Base-by-base conservation (phyloP, 2,113 vertebrate genomes). In the Thryonomys swinderianus region DNA sequence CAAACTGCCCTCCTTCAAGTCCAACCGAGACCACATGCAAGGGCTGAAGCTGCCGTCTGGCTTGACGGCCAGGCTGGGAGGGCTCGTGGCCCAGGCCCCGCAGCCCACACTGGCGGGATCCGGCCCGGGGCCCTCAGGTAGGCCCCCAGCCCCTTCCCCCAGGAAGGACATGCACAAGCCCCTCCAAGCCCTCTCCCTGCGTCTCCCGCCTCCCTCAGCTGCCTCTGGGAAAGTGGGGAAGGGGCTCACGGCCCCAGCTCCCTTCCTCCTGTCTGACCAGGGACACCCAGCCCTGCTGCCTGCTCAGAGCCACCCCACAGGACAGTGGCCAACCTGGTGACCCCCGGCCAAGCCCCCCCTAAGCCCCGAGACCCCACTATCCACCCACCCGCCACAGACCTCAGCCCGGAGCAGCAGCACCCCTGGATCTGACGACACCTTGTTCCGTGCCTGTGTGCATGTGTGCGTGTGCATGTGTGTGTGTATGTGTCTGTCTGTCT, bases 1-100 rank as follows among this genome's bases (percentile, higher is more conserved):
- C 85, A 99, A 97, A 94, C 10, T 99, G 10, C 99, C 99, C 4
- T 99, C 99, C 91, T 99, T 99, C 95, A 98, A 98, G 89, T 98
- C 98, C 30, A 71, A 94, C 20, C 71, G 98, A 40, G 98, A 98
- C 59, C 98, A 98, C 84, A 93, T 97, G 7, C 90, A 91, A 97
- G 99, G 99, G 1, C 74, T 97, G 67, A 93, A 94, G 69, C 67
- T 97, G 4, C 95, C 95, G 0, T 59, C 2, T 0, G 53, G 27
- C 13, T 20, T 93, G 40, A 20, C 1, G 7, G 42, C 8, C 34
- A 32, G 30, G 34, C 21, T 14, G 42, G 40, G 51, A 40, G 20
- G 12, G 11, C 37, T 40, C 23, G 2, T 25, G 9, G 27, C 6
- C 9, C 27, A 10, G 5, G 1, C 2, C 13, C 17, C 51, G n/a